phyloP scores from a whole-genome alignment of 2,113 vertebrate genomes.

The Ameiurus melas region DNA sequence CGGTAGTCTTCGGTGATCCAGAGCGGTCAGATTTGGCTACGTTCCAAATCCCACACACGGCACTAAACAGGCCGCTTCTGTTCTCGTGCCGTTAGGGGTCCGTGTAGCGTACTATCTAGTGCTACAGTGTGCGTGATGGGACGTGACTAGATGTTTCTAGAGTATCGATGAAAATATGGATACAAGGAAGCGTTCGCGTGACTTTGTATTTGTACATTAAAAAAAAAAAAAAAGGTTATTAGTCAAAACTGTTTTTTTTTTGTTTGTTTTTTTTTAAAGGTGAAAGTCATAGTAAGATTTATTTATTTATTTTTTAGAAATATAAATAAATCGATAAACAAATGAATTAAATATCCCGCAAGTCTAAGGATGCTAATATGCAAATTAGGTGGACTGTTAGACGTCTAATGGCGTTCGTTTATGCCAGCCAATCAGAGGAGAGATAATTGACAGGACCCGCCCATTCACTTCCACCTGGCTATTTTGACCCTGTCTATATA shows the following conservation, averaged over 20 bases:
- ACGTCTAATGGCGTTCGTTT: not conserved
- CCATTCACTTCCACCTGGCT: not conserved
- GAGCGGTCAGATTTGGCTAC: not conserved
- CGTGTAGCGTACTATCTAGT: not conserved
- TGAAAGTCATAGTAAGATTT: not conserved
- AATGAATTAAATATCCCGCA: too few species aligned
- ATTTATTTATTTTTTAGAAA: too few species aligned
- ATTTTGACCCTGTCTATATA: not conserved
- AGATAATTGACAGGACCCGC: not conserved
- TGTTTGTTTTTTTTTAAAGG: too few species aligned
- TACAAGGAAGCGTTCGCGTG: not conserved
- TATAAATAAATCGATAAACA: not conserved
- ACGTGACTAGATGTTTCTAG: slow-evolving; percentile 19
- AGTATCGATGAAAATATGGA: not conserved
- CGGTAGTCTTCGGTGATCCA: not conserved
- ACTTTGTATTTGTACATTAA: not conserved
- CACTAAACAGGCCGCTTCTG: not conserved
- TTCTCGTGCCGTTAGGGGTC: too few species aligned
- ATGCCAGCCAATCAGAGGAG: not conserved
- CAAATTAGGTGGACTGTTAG: not conserved
- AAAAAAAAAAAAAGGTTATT: too few species aligned
- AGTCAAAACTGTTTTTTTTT: not conserved
- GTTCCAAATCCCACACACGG: not conserved
- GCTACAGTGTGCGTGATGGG: not conserved
- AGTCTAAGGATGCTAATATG: not conserved